Base-by-base conservation (phyloP, 1,140 invertebrate genomes). In the Ostrea edulis region DNA sequence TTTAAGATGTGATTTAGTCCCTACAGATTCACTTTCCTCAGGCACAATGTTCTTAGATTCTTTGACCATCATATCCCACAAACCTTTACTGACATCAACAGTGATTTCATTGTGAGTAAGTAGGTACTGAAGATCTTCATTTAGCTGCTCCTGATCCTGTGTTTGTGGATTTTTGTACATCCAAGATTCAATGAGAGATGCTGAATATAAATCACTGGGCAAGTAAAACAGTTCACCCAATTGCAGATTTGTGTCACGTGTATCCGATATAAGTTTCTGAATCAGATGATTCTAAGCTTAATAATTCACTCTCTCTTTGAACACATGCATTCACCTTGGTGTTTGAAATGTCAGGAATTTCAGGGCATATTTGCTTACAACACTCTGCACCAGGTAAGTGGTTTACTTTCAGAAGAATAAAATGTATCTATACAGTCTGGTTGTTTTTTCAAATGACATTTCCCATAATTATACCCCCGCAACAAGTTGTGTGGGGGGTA, bases 391-490 rank as follows among this genome's bases (percentile, higher is more conserved):
- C 58, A 14, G 58, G 58, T 17, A 62, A 62, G 4, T 62, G 58
- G n/a, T 20, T 62, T n/a, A n/a, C 58, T 62, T 62, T 62, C 58
- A 62, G 58, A 8, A 9, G 58, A 62, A 86, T 82, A 82, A 22
- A 86, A 86, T 44, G 71, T 17, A 4, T 52, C 17, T 44, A 86
- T 51, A 52, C 65, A 62, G 2, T 11, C 20, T 51, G 85, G 85
- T 44, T 86, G 65, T 62, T 86, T 86, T n/a, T n/a, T 5, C 12
- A 58, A 71, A 44, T 68, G 44, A 52, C 14, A n/a, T 86, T 53
- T 77, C 35, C 44, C 55, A 53, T 25, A 86, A n/a, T 86, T 86
- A n/a, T n/a, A n/a, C n/a, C n/a, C n/a, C n/a, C n/a, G n/a, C n/a
- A n/a, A n/a, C n/a, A n/a, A n/a, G n/a, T n/a, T n/a, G n/a, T n/a